Evolutionary conservation across 2,888 invertebrate species (phyloP).

Genomic region (Trimorus sp.): DNA sequence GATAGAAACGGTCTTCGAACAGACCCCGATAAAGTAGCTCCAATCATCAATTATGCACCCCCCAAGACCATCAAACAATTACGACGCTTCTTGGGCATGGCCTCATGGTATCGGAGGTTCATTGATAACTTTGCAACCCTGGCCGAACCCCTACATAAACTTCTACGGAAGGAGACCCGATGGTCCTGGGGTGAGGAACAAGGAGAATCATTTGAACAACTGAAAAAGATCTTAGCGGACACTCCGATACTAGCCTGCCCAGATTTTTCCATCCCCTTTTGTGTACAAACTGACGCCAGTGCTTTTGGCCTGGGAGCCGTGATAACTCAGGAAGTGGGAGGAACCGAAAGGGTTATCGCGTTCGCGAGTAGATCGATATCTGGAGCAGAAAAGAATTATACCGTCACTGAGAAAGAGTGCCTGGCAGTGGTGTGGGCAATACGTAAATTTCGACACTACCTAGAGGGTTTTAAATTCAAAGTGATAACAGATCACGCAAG

Average conservation of each 20-base stretch:
- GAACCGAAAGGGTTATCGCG: neutral
- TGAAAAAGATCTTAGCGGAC: neutral
- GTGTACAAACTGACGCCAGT: neutral
- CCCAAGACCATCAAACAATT: too few species aligned
- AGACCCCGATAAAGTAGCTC: too few species aligned
- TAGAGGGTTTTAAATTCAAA: neutral
- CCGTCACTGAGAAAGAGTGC: neutral
- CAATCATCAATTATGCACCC: too few species aligned
- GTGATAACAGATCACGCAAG: neutral
- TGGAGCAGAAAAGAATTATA: neutral
- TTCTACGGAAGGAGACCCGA: too few species aligned
- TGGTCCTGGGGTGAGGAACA: too few species aligned
- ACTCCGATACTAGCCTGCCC: neutral
- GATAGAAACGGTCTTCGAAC: too few species aligned
- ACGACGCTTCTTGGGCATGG: too few species aligned
- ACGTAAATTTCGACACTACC: neutral
- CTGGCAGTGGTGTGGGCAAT: neutral
- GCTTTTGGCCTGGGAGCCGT: neutral
- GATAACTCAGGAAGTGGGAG: neutral
- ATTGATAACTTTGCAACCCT: too few species aligned
- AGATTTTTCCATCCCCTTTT: neutral
- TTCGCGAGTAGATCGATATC: neutral
- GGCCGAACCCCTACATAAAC: too few species aligned
- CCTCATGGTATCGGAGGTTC: too few species aligned
- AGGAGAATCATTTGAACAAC: too few species aligned